phyloP scores from a whole-genome alignment of 2,113 vertebrate genomes.

The Bubo bubo region DNA sequence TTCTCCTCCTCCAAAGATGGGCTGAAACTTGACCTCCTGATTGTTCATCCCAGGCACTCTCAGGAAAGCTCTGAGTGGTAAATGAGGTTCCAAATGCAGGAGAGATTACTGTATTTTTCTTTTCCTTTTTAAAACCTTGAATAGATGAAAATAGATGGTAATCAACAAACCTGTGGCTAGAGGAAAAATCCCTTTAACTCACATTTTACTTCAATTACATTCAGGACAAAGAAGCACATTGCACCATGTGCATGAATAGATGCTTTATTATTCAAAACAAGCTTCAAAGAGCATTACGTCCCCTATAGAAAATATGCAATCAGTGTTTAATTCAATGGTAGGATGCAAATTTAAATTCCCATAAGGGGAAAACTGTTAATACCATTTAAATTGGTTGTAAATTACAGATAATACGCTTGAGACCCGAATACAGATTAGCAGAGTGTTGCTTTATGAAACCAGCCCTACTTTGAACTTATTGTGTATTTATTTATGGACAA shows the following conservation, averaged over 20 bases:
- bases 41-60: slow-evolving; percentile 55
- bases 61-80: slow-evolving; percentile 60
- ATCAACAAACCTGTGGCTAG: slow-evolving; percentile 76
- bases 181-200: slow-evolving; percentile 77
- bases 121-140: slow-evolving; percentile 71
- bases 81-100: slow-evolving; percentile 69
- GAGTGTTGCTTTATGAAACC: slow-evolving; percentile 75
- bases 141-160: slow-evolving; percentile 76
- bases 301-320: slow-evolving; percentile 83
- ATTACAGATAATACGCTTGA: slow-evolving; percentile 84
- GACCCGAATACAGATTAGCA: slow-evolving; percentile 81
- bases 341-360: slow-evolving; percentile 84
- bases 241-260: slow-evolving; percentile 75
- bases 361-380: slow-evolving; percentile 82
- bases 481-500: slow-evolving; percentile 72
- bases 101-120: slow-evolving; percentile 74
- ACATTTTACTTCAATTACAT: slow-evolving; percentile 77
- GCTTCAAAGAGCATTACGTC: slow-evolving; percentile 74
- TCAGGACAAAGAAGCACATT: slow-evolving; percentile 76
- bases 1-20: slow-evolving; percentile 49
- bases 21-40: slow-evolving; percentile 72
- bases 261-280: slow-evolving; percentile 83
- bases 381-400: slow-evolving; percentile 86
- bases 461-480: slow-evolving; percentile 69
- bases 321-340: slow-evolving; percentile 83